Evolutionary conservation across 2,888 invertebrate genomes (phyloP).

Genomic region (Bombylius major): DNA sequence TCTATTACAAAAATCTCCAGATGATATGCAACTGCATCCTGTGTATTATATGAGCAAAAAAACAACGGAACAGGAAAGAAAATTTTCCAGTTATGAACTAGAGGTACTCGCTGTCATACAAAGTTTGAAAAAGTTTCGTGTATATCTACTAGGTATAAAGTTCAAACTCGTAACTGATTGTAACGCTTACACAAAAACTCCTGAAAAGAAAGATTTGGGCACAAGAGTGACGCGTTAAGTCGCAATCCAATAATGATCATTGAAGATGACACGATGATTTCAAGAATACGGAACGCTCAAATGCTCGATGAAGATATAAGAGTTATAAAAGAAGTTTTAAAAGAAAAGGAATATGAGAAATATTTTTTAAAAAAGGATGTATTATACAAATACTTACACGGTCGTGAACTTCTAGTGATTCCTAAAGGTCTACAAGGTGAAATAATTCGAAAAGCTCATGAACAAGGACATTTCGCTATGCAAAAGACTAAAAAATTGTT

Average conservation of each 20-base stretch:
- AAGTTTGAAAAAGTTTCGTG: too few species aligned
- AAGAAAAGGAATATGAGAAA: neutral
- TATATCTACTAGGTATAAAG: too few species aligned
- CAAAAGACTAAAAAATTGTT: neutral
- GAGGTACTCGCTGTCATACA: too few species aligned
- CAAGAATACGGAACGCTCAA: neutral
- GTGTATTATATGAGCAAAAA: too few species aligned
- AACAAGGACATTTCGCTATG: neutral
- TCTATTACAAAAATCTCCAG: too few species aligned
- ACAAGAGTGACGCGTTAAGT: conserved; percentile 13
- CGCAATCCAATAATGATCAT: conserved; percentile 7
- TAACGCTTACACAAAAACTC: neutral
- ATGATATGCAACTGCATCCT: too few species aligned
- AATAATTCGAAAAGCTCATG: conserved; percentile 1
- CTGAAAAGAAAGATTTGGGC: conserved; percentile 20
- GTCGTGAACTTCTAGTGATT: conserved; percentile 6
- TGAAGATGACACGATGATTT: neutral
- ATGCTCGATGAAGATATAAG: neutral
- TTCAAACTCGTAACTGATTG: neutral
- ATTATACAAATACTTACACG: conserved; percentile 1
- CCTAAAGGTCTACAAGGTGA: conserved; percentile 1
- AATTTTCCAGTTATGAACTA: too few species aligned
- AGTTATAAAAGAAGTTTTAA: neutral
- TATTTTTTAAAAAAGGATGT: neutral
- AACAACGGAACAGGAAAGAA: too few species aligned